These are phyloP conservation scores for Naja naja DNA, from an alignment of 2,113 vertebrate genomes.

Conservation along the genomic window DNA sequence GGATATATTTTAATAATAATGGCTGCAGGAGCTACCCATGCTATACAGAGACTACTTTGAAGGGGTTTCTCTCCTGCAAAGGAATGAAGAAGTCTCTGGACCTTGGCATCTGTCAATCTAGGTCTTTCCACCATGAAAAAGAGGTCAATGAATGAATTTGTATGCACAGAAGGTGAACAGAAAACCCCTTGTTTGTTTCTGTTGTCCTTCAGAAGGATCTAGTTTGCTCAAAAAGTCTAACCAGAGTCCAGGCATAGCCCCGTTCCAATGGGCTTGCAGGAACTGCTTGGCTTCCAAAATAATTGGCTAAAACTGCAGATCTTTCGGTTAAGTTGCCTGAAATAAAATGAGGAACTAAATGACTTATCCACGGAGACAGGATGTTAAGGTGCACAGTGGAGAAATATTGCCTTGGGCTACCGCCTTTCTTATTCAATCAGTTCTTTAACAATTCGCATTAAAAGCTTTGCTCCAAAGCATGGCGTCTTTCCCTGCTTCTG, in stretches of 20 bases:
- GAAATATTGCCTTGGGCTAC: background rate
- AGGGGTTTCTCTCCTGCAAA: background rate
- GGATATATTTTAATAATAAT: background rate
- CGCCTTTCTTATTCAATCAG: background rate
- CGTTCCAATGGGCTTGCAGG: background rate
- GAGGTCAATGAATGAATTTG: background rate
- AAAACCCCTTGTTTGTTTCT: too few relatives aligned
- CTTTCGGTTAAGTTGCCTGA: background rate
- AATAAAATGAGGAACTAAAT: background rate
- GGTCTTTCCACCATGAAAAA: background rate
- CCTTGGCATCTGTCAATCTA: background rate
- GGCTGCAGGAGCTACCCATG: too few relatives aligned
- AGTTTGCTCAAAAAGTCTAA: background rate
- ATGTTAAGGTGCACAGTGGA: background rate
- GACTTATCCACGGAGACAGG: background rate
- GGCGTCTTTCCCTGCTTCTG: background rate
- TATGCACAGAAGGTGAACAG: background rate
- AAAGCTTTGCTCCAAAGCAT: background rate
- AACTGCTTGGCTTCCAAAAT: background rate
- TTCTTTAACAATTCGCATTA: background rate
- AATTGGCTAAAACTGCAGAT: background rate
- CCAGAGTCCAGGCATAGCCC: background rate
- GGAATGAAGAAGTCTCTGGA: background rate
- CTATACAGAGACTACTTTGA: too few relatives aligned
- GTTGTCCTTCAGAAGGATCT: background rate